Base-by-base conservation (phyloP, 2,113 vertebrate species). In the Ctenomys sociabilis region DNA sequence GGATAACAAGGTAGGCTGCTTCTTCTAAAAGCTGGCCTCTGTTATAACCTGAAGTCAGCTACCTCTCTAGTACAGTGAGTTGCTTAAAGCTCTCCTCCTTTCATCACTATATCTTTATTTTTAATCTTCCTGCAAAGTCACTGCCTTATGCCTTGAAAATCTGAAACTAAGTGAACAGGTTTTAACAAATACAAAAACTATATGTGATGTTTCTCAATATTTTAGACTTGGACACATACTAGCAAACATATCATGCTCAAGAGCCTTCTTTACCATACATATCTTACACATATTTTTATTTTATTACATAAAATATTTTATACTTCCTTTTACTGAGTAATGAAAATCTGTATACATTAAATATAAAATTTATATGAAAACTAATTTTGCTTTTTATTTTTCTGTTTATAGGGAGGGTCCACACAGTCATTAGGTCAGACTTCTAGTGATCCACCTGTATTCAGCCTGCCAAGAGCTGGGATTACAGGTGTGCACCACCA, bases 191-290 rank as follows among this genome's bases (percentile, higher is more conserved):
- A 63, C 90, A 83, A 83, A 80, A 30, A 52, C 66, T 87, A 3
- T 49, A 57, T 43, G 14, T n/a, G 75, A 63, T 37, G 43, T 84
- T 80, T 37, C 11, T 37, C 66, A 92, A 64, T 8, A 85, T 73
- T 93, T 87, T 52, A 94, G 14, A 77, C 59, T 92, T 92, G 77
- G 93, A 88, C 13, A 86, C 3, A 86, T 61, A 63, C 14, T 89
- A 54, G 26, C 37, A 92, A 43, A 11, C 35, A 75, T 64, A 37
- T 0, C 24, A 13, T 11, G 81, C 24, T 86, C 21, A 54, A 88
- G 24, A 73, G 52, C 1, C 30, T 85, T 57, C 10, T 68, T 78
- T 73, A 57, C 35, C 30, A 19, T 68, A 5, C 21, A n/a, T n/a
- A 70, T n/a, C n/a, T 70, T 68, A n/a, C 35, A n/a, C 17, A 19